These are phyloP conservation scores for Petrolisthes cinctipes DNA, from an alignment of 2,888 invertebrate genomes.

Conservation along the genomic window DNA sequence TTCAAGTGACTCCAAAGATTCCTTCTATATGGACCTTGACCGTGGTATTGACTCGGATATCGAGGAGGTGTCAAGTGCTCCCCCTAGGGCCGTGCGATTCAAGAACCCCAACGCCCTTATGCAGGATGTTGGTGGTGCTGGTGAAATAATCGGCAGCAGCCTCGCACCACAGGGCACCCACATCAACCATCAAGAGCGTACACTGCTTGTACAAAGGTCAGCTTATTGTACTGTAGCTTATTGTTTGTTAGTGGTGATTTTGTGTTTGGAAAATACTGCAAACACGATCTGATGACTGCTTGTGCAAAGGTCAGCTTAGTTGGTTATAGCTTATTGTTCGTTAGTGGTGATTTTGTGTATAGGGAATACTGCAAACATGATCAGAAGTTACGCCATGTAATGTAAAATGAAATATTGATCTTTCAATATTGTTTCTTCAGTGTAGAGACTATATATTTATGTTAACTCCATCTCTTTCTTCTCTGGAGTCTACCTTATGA, in stretches of 20 bases:
- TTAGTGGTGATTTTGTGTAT: neutral
- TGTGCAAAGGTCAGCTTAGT: slow-evolving; percentile 35
- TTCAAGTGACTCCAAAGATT: slow-evolving; percentile 40
- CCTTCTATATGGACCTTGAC: slow-evolving; percentile 50
- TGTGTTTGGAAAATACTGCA: neutral
- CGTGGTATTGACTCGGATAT: slow-evolving; percentile 52
- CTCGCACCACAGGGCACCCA: neutral
- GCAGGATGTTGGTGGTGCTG: neutral
- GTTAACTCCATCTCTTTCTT: too few species aligned
- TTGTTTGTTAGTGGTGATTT: neutral
- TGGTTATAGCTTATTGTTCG: too few species aligned
- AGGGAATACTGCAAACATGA: neutral
- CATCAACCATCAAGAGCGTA: slow-evolving; percentile 26
- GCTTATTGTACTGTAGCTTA: neutral
- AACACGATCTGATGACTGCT: neutral
- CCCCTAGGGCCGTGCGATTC: neutral
- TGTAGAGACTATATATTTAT: too few species aligned
- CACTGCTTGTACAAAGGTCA: slow-evolving; percentile 42
- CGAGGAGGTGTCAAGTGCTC: slow-evolving; percentile 38
- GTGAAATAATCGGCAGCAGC: neutral
- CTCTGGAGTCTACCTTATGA: too few species aligned
- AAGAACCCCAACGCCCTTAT: neutral
- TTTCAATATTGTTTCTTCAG: too few species aligned
- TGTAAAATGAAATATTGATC: too few species aligned
- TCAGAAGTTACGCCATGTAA: too few species aligned